Evolutionary conservation across 53 echinoderm and acorn worm genomes (phyloP).

Genomic region (Crossaster papposus): DNA sequence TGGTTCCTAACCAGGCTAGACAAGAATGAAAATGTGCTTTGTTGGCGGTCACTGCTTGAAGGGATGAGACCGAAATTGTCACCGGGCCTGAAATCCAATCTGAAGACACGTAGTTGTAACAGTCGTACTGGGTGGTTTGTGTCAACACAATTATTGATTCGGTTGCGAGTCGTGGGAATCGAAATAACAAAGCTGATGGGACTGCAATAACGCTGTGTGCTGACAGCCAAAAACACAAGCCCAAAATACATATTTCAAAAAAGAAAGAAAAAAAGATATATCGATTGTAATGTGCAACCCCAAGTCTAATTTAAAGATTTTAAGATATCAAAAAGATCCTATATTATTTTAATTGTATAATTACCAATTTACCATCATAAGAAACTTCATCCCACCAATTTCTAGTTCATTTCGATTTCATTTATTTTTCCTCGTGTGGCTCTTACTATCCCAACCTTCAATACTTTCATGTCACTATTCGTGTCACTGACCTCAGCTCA

Average conservation of each 20-base stretch:
- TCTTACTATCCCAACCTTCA: not conserved
- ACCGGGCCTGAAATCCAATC: slow-evolving; percentile 59
- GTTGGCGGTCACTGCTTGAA: slow-evolving; percentile 38
- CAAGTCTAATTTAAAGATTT: no score
- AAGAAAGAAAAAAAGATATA: no score
- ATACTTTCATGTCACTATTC: not conserved
- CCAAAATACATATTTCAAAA: no score
- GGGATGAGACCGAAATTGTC: slow-evolving; percentile 6
- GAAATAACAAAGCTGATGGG: slow-evolving; percentile 8
- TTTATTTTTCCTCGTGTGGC: not conserved
- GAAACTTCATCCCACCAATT: no score
- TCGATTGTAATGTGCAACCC: no score
- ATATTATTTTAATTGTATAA: no score
- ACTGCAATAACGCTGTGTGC: not conserved
- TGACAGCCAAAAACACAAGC: no score
- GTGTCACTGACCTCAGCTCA: not conserved
- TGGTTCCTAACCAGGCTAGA: slow-evolving; percentile 8
- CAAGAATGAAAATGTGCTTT: slow-evolving; percentile 23
- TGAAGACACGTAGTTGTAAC: slow-evolving; percentile 50
- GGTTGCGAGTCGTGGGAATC: slow-evolving; percentile 51
- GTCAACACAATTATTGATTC: slow-evolving; percentile 57
- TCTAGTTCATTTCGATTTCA: no score
- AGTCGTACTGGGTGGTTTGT: slow-evolving; percentile 60
- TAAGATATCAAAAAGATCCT: no score
- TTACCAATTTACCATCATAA: no score